Conservation (phyloP, 2,113 vertebrate species). For the Trichomycterus rosablanca region DNA sequence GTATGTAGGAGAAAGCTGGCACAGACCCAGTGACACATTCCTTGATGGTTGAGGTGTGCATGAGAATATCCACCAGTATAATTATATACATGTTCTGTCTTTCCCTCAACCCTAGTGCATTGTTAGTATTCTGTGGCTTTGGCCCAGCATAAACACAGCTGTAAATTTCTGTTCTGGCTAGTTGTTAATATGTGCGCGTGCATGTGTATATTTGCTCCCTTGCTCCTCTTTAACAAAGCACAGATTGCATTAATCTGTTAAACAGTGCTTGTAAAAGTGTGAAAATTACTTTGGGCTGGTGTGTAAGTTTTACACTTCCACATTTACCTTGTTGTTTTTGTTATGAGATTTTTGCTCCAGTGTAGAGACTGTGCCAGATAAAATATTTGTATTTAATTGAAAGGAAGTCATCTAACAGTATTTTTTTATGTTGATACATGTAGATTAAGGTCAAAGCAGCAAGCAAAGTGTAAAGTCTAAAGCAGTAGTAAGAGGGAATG, state of each 20-base stretch:
- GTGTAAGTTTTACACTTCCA: conserved; percentile 12
- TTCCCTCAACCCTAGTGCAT: conserved; percentile 24
- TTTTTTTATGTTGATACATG: neutral
- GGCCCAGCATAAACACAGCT: conserved; percentile 49
- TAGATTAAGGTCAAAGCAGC: too few species aligned
- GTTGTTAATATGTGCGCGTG: conserved; percentile 42
- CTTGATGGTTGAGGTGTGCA: conserved; percentile 27
- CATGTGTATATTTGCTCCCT: conserved; percentile 25
- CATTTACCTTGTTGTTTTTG: conserved; percentile 1
- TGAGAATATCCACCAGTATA: conserved; percentile 27
- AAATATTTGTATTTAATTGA: neutral
- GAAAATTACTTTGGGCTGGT: conserved; percentile 7
- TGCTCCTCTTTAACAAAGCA: conserved; percentile 34
- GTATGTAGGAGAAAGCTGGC: conserved; percentile 8
- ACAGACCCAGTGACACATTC: neutral
- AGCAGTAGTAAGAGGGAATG: too few species aligned
- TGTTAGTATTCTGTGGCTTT: conserved; percentile 36
- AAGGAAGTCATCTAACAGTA: conserved; percentile 5
- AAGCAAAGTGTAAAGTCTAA: too few species aligned
- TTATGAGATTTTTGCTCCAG: neutral
- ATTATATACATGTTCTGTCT: conserved; percentile 27
- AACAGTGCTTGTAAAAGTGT: conserved; percentile 20
- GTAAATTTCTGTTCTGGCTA: conserved; percentile 37
- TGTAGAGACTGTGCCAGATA: neutral
- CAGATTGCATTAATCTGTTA: conserved; percentile 36